Evolutionary conservation across 2,888 invertebrate genomes (phyloP).

Genomic region (Perizoma flavofasciatum): DNA sequence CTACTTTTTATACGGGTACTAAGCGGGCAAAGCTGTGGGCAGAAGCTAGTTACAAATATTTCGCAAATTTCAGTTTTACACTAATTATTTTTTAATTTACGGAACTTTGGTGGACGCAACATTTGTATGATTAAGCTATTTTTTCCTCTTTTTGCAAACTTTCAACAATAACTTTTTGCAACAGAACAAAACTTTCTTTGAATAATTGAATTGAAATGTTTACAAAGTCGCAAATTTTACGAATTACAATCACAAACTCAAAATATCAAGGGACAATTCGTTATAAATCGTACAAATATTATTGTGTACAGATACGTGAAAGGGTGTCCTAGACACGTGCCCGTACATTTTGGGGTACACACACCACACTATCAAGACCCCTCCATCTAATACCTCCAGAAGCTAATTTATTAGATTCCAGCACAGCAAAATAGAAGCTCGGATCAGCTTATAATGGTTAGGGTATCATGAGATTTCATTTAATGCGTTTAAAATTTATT

Average conservation of each 20-base stretch:
- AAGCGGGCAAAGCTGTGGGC: too few relatives aligned
- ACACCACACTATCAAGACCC: slow-evolving; percentile 50
- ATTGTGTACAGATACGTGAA: slow-evolving; percentile 61
- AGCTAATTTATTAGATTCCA: slow-evolving; percentile 16
- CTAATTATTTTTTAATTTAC: too few relatives aligned
- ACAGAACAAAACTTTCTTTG: not conserved
- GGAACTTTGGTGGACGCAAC: too few relatives aligned
- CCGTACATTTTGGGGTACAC: slow-evolving; percentile 53
- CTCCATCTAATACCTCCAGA: slow-evolving; percentile 23
- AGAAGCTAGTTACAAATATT: too few relatives aligned
- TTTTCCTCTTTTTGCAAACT: too few relatives aligned
- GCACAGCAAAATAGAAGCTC: slow-evolving; percentile 18
- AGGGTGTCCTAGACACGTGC: slow-evolving; percentile 73
- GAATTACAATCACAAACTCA: slow-evolving; percentile 25
- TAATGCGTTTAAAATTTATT: slow-evolving; percentile 80
- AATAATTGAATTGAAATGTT: not conserved
- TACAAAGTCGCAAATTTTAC: slow-evolving; percentile 3
- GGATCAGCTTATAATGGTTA: slow-evolving; percentile 49
- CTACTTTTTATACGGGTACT: too few relatives aligned
- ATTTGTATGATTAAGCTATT: too few relatives aligned
- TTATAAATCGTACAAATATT: slow-evolving; percentile 74
- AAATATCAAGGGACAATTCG: slow-evolving; percentile 50
- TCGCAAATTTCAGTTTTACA: too few relatives aligned
- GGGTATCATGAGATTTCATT: slow-evolving; percentile 59
- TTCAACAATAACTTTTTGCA: too few relatives aligned